Base-by-base conservation (phyloP, 2,113 vertebrate genomes). In the Melanostigma gelatinosum region DNA sequence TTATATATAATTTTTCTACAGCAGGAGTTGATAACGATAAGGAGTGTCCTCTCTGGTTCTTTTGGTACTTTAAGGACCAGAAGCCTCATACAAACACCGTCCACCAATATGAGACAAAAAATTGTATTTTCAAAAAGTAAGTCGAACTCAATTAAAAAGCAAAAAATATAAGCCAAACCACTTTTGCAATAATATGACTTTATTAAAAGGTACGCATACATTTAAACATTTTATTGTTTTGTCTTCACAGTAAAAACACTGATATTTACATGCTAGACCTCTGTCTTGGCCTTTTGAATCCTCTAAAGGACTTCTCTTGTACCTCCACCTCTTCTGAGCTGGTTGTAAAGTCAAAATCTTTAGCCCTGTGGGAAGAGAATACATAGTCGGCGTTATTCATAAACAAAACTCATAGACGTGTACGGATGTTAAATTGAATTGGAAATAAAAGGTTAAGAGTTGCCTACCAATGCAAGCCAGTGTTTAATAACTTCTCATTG, bases 311-410 rank as follows among this genome's bases (percentile, higher is more conserved):
- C 75, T 65, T 69, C 32, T 75, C 65, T 36, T 81, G 38, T 42
- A 62, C 72, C 50, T 85, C 80, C 36, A 76, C 63, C 72, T 88
- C 87, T 68, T 86, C 77, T 67, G 77, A 90, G 62, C 81, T 86
- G 57, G 42, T 34, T 60, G 65, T 77, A 32, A 75, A 83, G 61
- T 92, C 80, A 77, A 82, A 77, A 52, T 82, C 83, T 80, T 85
- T 79, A 65, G 69, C 60, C 90, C 94, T 94, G 81, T 27, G 38
- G n/a, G 63, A 88, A 73, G 38, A 71, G 24, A 74, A 66, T 1
- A 63, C 7, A 64, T 18, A 46, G 16, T 44, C 44, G 27, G 12
- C 38, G 18, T 62, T 50, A 22, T 24, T 57, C n/a, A 63, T 16
- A 13, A 60, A 15, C 12, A 40, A 11, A 82, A 32, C 32, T 52